Conservation (phyloP, 2,888 invertebrate genomes). For the Thalpophila matura region DNA sequence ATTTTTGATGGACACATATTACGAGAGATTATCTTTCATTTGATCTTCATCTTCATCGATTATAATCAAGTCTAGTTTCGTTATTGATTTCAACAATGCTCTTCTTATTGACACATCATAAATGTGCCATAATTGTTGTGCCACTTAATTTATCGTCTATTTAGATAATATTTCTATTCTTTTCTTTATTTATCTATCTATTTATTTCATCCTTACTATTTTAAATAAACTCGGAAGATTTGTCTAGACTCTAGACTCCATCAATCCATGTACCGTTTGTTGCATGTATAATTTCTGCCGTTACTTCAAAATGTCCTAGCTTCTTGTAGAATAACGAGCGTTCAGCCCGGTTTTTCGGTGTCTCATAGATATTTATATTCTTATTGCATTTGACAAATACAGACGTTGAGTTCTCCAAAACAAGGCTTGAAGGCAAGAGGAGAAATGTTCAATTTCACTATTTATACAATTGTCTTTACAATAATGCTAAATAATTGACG, state of each 20-base stretch:
- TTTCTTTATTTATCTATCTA: no score
- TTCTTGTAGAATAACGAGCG: constrained; percentile 43
- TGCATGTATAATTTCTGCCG: constrained; percentile 17
- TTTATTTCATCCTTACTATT: no score
- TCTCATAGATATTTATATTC: constrained; percentile 36
- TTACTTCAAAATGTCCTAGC: constrained; percentile 23
- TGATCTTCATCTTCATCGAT: no score
- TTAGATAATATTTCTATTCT: no score
- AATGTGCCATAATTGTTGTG: no score
- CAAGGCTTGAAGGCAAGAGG: constrained; percentile 1
- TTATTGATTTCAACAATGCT: no score
- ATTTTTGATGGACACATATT: no score
- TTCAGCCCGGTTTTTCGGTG: constrained; percentile 36
- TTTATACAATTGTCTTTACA: constrained; percentile 49
- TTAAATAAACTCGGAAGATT: no score
- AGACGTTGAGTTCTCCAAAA: background rate
- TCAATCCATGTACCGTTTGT: constrained; percentile 34
- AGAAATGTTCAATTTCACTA: constrained; percentile 18
- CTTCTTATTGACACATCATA: no score
- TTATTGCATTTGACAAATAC: constrained; percentile 23
- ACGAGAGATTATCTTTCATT: no score
- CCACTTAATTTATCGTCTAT: no score
- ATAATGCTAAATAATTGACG: constrained; percentile 18
- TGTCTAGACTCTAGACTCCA: constrained; percentile 5
- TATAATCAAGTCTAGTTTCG: no score